Evolutionary conservation across 2,888 invertebrate species (phyloP).

Genomic region (Mythimna pallens): DNA sequence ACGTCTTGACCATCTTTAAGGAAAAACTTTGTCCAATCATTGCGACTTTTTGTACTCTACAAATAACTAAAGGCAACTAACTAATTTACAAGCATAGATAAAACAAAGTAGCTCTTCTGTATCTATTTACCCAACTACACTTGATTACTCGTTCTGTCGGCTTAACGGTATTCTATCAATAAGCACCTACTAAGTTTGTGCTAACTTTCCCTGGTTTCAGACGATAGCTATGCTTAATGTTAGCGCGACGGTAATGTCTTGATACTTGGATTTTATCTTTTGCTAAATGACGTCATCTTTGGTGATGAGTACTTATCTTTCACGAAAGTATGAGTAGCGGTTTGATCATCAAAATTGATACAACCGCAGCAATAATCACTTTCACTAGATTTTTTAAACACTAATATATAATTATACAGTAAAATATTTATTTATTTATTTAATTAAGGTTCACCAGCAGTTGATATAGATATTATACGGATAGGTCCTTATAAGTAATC

Average conservation of each 20-base stretch:
- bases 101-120: constrained; percentile 7
- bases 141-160: constrained; percentile 46
- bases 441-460: too few species aligned
- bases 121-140: not conserved
- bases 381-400: not conserved
- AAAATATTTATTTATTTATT: too few species aligned
- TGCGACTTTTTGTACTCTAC: too few species aligned
- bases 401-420: not conserved
- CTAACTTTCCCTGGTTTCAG: constrained; percentile 86
- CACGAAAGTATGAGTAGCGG: not conserved
- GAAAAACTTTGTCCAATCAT: too few species aligned
- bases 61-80: not conserved
- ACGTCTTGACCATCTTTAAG: too few species aligned
- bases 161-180: constrained; percentile 73
- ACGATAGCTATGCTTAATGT: constrained; percentile 71
- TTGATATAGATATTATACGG: too few species aligned
- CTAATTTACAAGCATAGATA: not conserved
- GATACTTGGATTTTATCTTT: constrained; percentile 62
- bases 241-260: constrained; percentile 59
- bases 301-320: not conserved
- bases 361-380: not conserved
- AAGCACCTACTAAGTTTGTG: constrained; percentile 74
- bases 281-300: constrained; percentile 14
- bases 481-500: too few species aligned
- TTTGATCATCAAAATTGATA: not conserved